Base-by-base conservation (phyloP, 2,113 vertebrate species). In the Pitta sordida region DNA sequence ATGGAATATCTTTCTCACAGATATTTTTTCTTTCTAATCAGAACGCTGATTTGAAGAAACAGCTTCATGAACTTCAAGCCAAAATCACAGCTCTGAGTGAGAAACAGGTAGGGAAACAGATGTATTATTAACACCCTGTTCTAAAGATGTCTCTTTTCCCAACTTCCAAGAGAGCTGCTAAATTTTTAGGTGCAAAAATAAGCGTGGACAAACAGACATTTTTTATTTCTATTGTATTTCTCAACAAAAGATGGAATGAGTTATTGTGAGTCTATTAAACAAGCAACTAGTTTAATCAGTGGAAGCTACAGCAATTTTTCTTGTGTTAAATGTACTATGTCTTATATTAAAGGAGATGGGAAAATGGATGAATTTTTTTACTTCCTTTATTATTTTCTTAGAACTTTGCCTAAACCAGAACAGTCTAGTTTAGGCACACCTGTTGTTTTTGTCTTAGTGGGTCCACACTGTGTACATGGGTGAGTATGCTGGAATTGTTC, bases 41-140 rank as follows among this genome's bases (percentile, higher is more conserved):
- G 99, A 99, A 99, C 15, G 99, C 99, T 97, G 99, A 99, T 98
- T 98, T 99, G 98, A 99, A 99, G 98, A 99, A 99, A 98, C 99
- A 99, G 92, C 98, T 99, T 97, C 99, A 99, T 92, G 99, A 99
- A 98, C 99, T 99, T 91, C 99, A 99, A 97, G 99, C 99, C 90
- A 99, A 99, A 98, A 99, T 99, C 98, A 99, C 99, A 92, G 98
- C 99, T 65, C 98, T 99, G 97, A 99, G 99, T 96, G 99, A 99
- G 98, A 99, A 99, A 97, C 99, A 99, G 99, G 99, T 99, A 98
- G 93, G 97, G 77, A 94, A 93, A 94, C 37, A 76, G 71, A 70
- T 90, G 36, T 95, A 97, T 97, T 97, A 97, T 97, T 97, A 97
- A 97, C 84, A 95, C 82, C 19, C 32, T 76, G 19, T 96, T 97